A percentile compares a stretch with the other conserved stretches of the same genome.
Conservation (phyloP, 1,140 invertebrate genomes). For the Macrobrachium rosenbergii region DNA sequence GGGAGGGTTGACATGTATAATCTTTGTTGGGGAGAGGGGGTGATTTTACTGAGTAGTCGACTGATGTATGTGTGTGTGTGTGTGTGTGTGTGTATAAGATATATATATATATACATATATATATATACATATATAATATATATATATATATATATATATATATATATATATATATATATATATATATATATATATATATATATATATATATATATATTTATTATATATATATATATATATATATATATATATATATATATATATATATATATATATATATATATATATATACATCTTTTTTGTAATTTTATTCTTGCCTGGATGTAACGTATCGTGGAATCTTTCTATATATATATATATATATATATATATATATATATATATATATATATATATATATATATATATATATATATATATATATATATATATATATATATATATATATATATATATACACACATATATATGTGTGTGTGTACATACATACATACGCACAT, state of each 20-base stretch:
- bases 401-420: neutral
- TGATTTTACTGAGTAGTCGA: too few species aligned
- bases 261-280: constrained; percentile 22
- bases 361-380: constrained; percentile 16
- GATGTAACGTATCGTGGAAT: too few species aligned
- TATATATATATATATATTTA: neutral
- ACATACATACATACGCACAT: neutral
- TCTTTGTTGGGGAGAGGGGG: too few species aligned
- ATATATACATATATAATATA: constrained; percentile 3
- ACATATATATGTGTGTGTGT: neutral
- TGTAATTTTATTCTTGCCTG: too few species aligned
- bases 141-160: constrained; percentile 5
- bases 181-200: constrained; percentile 16
- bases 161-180: constrained; percentile 17
- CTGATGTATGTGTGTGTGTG: too few species aligned
- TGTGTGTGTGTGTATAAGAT: too few species aligned
- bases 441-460: constrained; percentile 6
- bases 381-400: constrained; percentile 15
- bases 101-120: constrained; percentile 10
- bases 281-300: too few species aligned
- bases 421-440: constrained; percentile 11
- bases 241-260: constrained; percentile 7
- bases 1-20: too few species aligned
- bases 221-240: too few species aligned
- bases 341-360: neutral